A percentile compares a stretch with the other conserved stretches of the same genome.
Evolutionary conservation across 2,113 vertebrate genomes (phyloP).

Genomic region (Embiotoca jacksoni): DNA sequence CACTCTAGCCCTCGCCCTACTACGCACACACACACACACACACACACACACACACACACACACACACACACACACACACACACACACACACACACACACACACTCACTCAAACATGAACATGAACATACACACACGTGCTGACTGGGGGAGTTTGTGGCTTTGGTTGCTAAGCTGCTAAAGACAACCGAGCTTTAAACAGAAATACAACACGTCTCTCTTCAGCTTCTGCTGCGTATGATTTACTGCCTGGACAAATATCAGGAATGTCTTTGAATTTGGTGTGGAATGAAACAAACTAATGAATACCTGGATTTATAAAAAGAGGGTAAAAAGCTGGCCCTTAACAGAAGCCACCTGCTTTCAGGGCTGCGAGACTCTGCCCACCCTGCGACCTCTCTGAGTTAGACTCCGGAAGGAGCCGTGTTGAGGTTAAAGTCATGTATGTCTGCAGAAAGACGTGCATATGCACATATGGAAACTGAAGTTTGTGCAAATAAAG

Average conservation of each 20-base stretch:
- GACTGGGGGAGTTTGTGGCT: conserved; percentile 33
- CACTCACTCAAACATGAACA: neutral
- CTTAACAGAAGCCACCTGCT: neutral
- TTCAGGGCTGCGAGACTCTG: neutral
- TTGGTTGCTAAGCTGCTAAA: conserved; percentile 29
- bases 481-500: neutral
- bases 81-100: conserved; percentile 19
- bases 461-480: neutral
- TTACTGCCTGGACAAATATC: neutral
- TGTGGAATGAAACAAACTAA: neutral
- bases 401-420: conserved; percentile 14
- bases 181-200: conserved; percentile 16
- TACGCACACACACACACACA: conserved; percentile 19
- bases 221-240: conserved; percentile 12
- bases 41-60: conserved; percentile 28
- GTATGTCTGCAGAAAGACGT: neutral
- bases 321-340: neutral
- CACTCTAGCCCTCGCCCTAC: neutral
- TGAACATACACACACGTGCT: conserved; percentile 1
- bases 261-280: neutral
- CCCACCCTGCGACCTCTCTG: neutral
- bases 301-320: neutral
- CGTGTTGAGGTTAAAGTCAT: neutral
- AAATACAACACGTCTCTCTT: conserved; percentile 21
- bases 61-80: conserved; percentile 29